These are phyloP conservation scores for Zeus faber DNA, from an alignment of 2,113 vertebrate species.

Conservation along the genomic window DNA sequence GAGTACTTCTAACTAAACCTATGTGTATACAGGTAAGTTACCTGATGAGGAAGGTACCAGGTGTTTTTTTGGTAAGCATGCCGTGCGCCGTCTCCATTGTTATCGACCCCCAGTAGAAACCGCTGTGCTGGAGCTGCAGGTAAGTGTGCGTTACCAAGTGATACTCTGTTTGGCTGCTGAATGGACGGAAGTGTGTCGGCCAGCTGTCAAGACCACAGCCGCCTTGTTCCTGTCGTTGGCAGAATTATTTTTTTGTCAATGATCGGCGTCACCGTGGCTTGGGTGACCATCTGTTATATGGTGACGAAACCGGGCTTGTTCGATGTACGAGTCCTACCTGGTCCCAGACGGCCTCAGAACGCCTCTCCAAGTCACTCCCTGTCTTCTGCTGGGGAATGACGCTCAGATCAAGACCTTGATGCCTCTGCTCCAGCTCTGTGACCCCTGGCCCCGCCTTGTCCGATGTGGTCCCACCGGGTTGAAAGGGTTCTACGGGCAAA, in stretches of 20 bases:
- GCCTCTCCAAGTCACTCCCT: slow-evolving; percentile 3
- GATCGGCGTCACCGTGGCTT: no score
- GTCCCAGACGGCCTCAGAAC: slow-evolving; percentile 18
- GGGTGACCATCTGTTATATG: no score
- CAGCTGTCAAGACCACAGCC: slow-evolving; percentile 8
- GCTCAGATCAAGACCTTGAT: background rate
- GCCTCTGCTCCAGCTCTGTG: slow-evolving; percentile 19
- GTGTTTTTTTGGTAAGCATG: slow-evolving; percentile 70
- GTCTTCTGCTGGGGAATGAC: background rate
- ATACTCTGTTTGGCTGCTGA: slow-evolving; percentile 82
- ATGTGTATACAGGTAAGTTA: slow-evolving; percentile 6
- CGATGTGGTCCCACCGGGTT: background rate
- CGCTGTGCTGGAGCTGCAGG: slow-evolving; percentile 82
- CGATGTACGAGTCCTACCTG: slow-evolving; percentile 21
- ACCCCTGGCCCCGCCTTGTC: background rate
- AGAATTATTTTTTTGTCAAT: no score
- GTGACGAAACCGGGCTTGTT: no score
- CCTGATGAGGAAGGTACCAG: slow-evolving; percentile 91
- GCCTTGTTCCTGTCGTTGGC: no score
- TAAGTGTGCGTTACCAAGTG: slow-evolving; percentile 79
- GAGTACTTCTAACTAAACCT: background rate
- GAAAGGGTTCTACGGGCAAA: background rate
- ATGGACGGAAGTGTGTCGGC: slow-evolving; percentile 83
- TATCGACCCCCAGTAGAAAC: slow-evolving; percentile 93
- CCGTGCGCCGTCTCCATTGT: slow-evolving; percentile 83